phyloP scores from a whole-genome alignment of 1,140 invertebrate genomes.

The Rhagoletis zephyria region DNA sequence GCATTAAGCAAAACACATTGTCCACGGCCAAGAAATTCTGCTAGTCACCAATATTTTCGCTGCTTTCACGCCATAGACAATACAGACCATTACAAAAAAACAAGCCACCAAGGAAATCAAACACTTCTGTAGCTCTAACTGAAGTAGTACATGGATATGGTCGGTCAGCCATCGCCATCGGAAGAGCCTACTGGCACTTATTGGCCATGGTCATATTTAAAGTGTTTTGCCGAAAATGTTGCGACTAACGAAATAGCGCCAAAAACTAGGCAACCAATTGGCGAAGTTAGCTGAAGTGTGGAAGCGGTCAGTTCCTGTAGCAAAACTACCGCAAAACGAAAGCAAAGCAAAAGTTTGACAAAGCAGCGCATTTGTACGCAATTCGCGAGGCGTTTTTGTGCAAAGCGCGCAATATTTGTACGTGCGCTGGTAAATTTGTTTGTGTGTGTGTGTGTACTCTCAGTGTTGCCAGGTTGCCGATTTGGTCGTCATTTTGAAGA shows the following conservation, averaged over 20 bases:
- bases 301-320: background rate
- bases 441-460: background rate
- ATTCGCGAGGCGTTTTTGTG: background rate
- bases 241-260: background rate
- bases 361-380: background rate
- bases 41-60: background rate
- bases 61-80: constrained; percentile 8
- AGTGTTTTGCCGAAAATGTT: constrained; percentile 21
- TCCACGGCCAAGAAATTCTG: background rate
- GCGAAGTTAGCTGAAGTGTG: constrained; percentile 12
- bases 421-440: background rate
- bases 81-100: background rate
- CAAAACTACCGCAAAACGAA: background rate
- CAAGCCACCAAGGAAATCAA: background rate
- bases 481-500: no score
- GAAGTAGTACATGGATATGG: background rate
- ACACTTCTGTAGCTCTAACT: background rate
- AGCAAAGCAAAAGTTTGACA: background rate
- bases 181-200: constrained; percentile 40
- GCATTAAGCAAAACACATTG: background rate
- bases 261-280: constrained; percentile 40
- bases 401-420: background rate
- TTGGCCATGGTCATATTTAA: constrained; percentile 51
- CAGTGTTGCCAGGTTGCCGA: no score
- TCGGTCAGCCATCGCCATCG: background rate